Evolutionary conservation across 2,797 vertebrate species (phyloP), one percentile per base, ranked within the genome.

Genomic region (Holocentrus rufus): DNA sequence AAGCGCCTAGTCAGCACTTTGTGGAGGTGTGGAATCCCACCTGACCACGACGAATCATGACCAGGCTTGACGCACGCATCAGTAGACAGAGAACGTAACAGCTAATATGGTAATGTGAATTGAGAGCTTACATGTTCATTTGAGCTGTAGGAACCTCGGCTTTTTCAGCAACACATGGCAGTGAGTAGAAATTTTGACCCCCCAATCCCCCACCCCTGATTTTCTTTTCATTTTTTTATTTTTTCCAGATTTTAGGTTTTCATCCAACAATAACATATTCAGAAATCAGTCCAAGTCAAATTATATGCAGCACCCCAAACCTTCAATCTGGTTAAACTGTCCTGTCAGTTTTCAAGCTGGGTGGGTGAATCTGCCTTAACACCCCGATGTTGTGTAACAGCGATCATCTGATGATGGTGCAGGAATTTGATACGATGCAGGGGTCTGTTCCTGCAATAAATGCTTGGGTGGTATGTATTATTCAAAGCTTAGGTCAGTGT

Each of bases 1-100:
- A 30, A 63, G 53, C 36, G 23, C 14, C 20, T 11, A 42, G 68
- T 76, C 85, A 83, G 80, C 85, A 67, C 23, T 74, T 79, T 57
- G 10, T 22, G 17, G 52, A 55, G 13, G 49, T 20, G 62, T 20
- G 30, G 52, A 22, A 82, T 65, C n/a, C 39, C 36, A 58, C 22
- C 44, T 39, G 18, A 62, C 54, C 18, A 30, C 30, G 39, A 50
- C 4, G 7, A 20, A 76, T 64, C 72, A 74, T 53, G 63, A 59
- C 71, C 47, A 53, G 71, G 55, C 71, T 65, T 60, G 72, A 52
- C 7, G 31, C 10, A 7, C 31, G 27, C 27, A 31, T 54, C 11
- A 34, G 25, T 46, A 47, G 20, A 18, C 62, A 58, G 44, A 27
- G 2, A 5, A 7, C 44, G 23, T 54, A 17, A 15, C 14, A 15